Conservation (phyloP, 2,797 vertebrate genomes). For the Oreonectes daqikongensis region DNA sequence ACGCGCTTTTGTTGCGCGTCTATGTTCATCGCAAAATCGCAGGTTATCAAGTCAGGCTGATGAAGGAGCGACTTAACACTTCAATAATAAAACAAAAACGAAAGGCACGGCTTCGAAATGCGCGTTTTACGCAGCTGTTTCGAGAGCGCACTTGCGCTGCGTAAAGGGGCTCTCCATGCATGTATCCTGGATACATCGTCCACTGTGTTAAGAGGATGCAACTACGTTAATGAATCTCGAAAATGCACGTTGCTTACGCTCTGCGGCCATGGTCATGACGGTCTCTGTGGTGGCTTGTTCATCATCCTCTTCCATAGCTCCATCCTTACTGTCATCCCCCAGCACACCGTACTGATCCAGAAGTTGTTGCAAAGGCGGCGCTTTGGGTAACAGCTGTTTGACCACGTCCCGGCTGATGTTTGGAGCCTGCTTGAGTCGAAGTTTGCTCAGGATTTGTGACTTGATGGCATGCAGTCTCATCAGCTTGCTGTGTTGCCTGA, state of each 20-base stretch:
- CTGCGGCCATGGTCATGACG: slow-evolving; percentile 92
- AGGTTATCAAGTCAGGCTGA: neutral
- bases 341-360: slow-evolving; percentile 98
- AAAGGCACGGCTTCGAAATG: neutral
- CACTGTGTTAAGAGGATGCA: neutral
- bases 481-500: slow-evolving; percentile 93
- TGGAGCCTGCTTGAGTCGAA: slow-evolving; percentile 94
- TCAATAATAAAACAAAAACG: neutral
- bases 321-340: slow-evolving; percentile 90
- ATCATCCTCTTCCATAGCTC: slow-evolving; percentile 90
- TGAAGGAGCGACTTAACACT: too few relatives aligned
- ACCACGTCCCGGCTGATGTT: slow-evolving; percentile 97
- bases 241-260: slow-evolving; percentile 81
- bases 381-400: slow-evolving; percentile 93
- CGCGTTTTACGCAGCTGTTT: neutral
- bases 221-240: neutral
- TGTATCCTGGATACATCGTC: neutral
- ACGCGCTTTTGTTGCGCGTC: slow-evolving; percentile 17
- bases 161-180: slow-evolving; percentile 30
- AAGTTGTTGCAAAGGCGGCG: slow-evolving; percentile 94
- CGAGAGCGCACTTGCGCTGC: slow-evolving; percentile 6
- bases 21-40: slow-evolving; percentile 15
- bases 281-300: slow-evolving; percentile 94
- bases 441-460: slow-evolving; percentile 96
- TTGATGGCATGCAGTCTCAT: slow-evolving; percentile 96